Base-by-base conservation (phyloP, 1,140 invertebrate genomes). In the Araneus ventricosus region DNA sequence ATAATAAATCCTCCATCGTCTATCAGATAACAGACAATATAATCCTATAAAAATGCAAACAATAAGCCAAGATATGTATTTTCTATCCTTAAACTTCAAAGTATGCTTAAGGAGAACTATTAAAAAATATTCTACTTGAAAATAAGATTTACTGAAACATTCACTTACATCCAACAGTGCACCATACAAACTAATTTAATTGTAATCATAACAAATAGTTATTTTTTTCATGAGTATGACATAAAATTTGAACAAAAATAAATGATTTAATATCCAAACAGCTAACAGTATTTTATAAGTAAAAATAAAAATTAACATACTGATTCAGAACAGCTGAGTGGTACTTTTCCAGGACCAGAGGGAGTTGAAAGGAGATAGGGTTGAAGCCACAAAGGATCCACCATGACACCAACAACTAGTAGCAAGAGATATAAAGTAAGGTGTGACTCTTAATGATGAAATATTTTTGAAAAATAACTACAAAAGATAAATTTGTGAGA, bases 1-100 rank as follows among this genome's bases (percentile, higher is more conserved):
- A 94, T 88, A 37, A 94, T 92, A 89, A 92, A 94, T 14, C 89
- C 93, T 91, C 93, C 93, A 94, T 94, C 93, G 70, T 94, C 93
- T 61, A 94, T 88, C 41, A 94, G 20, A 61, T 94, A 94, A 37
- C 93, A 94, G 24, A 94, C 34, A 52, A 94, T 88, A 45, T 88
- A 52, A 88, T 94, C 90, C 93, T 94, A 30, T 3, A 92, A 93
- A 63, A 70, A n/a, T 52, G 17, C 10, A 52, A 14, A 52, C 17
- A 14, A 10, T 52, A 52, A 52, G 4, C 1, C 1, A 85, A 86
- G 27, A 84, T 1, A 84, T 37, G 63, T 5, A 80, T 2, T 20
- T 30, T 45, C 22, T 79, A 37, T 30, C 2, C 5, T 27, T 14
- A 57, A 79, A 79, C 10, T 57, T 61, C 52, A 57, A 45, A 27